Percentiles rank a stretch among this genome's conserved stretches.
Conservation (phyloP, 2,797 vertebrate genomes). For the Remorina albescens region DNA sequence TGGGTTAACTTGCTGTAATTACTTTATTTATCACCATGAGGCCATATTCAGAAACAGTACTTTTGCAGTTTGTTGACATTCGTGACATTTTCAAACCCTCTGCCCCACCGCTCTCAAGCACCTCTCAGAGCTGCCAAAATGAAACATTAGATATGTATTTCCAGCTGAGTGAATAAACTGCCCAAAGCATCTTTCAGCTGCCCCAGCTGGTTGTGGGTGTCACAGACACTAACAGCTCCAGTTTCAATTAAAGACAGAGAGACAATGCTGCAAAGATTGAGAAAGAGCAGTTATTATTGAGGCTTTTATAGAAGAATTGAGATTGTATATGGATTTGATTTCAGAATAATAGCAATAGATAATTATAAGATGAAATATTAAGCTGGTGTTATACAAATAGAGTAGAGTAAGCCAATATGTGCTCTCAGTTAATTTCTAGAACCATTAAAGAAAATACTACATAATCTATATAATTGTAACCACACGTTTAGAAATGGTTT, state of each 20-base stretch:
- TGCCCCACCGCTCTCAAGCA: slow-evolving; percentile 21
- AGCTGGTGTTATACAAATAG: not conserved
- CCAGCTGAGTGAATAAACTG: slow-evolving; percentile 46
- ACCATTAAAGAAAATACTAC: not conserved
- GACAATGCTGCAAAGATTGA: not conserved
- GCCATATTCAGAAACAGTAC: slow-evolving; percentile 38
- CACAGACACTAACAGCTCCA: slow-evolving; percentile 40
- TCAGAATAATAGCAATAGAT: not conserved
- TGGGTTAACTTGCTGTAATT: slow-evolving; percentile 38
- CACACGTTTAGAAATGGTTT: not conserved
- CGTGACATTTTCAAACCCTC: slow-evolving; percentile 6
- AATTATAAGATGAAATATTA: not conserved
- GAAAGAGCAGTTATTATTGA: not conserved
- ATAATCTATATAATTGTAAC: not conserved
- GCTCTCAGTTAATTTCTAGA: not conserved
- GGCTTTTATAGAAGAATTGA: not conserved
- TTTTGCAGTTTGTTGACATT: slow-evolving; percentile 32
- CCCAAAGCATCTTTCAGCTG: slow-evolving; percentile 59
- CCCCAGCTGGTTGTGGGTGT: slow-evolving; percentile 61
- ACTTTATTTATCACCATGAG: slow-evolving; percentile 37
- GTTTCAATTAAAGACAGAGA: slow-evolving; percentile 49
- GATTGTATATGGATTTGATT: not conserved
- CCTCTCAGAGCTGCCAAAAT: slow-evolving; percentile 51
- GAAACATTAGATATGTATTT: slow-evolving; percentile 67
- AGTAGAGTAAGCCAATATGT: not conserved